A percentile compares a stretch with the other conserved stretches of the same genome.
These are phyloP conservation scores for Ormyrus pomaceus DNA, from an alignment of 2,888 invertebrate species.

Conservation along the genomic window DNA sequence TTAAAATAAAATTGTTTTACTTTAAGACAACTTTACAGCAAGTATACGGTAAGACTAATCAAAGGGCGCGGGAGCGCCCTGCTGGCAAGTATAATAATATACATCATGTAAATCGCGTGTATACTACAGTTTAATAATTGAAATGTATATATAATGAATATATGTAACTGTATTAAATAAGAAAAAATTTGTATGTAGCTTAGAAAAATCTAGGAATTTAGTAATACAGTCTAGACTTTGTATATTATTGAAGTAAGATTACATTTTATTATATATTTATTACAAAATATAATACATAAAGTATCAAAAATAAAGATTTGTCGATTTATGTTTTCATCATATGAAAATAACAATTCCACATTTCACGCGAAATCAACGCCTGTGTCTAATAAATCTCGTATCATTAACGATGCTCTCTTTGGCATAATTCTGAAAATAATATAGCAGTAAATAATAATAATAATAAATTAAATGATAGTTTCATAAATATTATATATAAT, in stretches of 20 bases:
- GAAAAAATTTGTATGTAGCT: constrained; percentile 1
- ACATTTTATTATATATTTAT: constrained; percentile 44
- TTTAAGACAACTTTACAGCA: no score
- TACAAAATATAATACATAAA: constrained; percentile 38
- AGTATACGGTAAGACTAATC: no score
- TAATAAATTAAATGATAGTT: no score
- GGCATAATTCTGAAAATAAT: constrained; percentile 77
- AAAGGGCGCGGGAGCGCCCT: no score
- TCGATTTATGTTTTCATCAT: constrained; percentile 17
- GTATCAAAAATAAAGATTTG: constrained; percentile 30
- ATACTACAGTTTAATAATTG: constrained; percentile 18
- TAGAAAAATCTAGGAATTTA: constrained; percentile 4
- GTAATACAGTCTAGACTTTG: background rate
- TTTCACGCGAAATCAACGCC: constrained; percentile 80
- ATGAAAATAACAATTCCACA: background rate
- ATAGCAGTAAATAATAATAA: no score
- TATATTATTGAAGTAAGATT: background rate
- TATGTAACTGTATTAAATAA: background rate
- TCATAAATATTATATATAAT: no score
- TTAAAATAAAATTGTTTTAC: no score
- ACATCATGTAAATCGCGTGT: constrained; percentile 38
- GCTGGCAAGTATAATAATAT: background rate
- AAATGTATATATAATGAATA: constrained; percentile 30
- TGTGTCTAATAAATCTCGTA: constrained; percentile 81
- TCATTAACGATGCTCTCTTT: constrained; percentile 79